Evolutionary conservation across 2,797 vertebrate species (phyloP), one percentile per base, ranked within the genome.

Genomic region (Bucorvus abyssinicus): DNA sequence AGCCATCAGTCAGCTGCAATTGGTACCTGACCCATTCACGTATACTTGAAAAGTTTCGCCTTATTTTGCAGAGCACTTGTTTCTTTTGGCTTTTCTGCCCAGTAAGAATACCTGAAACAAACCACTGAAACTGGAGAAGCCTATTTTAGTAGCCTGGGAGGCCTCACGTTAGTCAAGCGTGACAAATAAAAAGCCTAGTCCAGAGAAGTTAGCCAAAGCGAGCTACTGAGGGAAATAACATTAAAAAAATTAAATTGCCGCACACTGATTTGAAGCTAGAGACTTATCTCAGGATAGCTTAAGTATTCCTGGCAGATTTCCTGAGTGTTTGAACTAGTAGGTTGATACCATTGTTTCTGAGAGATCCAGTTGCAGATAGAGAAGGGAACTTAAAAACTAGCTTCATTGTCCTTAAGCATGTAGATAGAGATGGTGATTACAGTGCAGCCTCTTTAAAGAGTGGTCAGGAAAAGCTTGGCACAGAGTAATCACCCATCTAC

Each of bases 191-290:
- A 50, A 50, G 77, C 88, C 86, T 80, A 74, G 78, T 89, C 40
- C 70, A 82, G 90, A 92, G 64, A 75, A 38, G 53, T 55, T 91
- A 89, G 96, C 95, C 96, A 97, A 97, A 97, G 88, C 95, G 97
- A 98, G 96, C 96, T 75, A 77, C 95, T 92, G 84, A 94, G 94
- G 89, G 96, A 92, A 97, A 88, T 95, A 96, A 95, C 59, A 86
- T 93, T 45, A 32, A 78, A 70, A 87, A 88, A 92, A 36, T 32
- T 23, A 64, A 92, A 77, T 82, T 34, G 59, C 52, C 7, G 19
- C 36, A 73, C 45, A 27, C n/a, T 85, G 42, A 81, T 89, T 94
- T 83, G 30, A 38, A 84, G 69, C 29, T 84, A 65, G 74, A 90
- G 80, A 45, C 49, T 95, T 89, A 29, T 65, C 40, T 95, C 75